Conservation (phyloP, 2,113 vertebrate genomes). For the Petroica traversi region DNA sequence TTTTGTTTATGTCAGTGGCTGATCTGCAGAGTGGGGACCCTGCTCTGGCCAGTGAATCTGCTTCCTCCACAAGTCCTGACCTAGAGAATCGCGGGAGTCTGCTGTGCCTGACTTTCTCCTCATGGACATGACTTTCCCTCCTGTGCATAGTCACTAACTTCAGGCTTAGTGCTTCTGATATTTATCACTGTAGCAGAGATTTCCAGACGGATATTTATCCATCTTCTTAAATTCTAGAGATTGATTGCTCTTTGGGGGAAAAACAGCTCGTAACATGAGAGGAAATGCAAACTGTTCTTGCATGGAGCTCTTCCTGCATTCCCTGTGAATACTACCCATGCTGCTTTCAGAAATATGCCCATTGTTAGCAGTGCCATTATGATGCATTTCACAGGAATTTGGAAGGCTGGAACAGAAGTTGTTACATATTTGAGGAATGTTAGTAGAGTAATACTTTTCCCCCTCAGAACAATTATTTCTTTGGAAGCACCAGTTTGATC, state of each 20-base stretch:
- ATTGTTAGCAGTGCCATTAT: not conserved
- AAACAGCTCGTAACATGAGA: not conserved
- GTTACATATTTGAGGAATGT: not conserved
- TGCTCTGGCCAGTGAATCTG: not conserved
- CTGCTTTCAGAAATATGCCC: not conserved
- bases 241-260: not conserved
- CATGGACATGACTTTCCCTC: not conserved
- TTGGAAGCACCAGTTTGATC: slow-evolving; percentile 1
- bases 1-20: not conserved
- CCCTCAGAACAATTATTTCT: slow-evolving; percentile 8
- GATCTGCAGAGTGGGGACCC: not conserved
- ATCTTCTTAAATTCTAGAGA: not conserved
- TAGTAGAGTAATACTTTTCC: not conserved
- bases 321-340: not conserved
- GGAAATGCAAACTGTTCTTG: not conserved
- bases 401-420: not conserved
- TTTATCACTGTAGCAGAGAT: not conserved
- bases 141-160: not conserved
- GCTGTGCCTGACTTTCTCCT: not conserved
- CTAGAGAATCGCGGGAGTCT: not conserved
- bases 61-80: not conserved
- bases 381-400: slow-evolving; percentile 33
- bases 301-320: not conserved
- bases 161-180: not conserved
- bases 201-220: not conserved